Base-by-base conservation (phyloP, 2,888 invertebrate species). In the Dryomyza anilis region DNA sequence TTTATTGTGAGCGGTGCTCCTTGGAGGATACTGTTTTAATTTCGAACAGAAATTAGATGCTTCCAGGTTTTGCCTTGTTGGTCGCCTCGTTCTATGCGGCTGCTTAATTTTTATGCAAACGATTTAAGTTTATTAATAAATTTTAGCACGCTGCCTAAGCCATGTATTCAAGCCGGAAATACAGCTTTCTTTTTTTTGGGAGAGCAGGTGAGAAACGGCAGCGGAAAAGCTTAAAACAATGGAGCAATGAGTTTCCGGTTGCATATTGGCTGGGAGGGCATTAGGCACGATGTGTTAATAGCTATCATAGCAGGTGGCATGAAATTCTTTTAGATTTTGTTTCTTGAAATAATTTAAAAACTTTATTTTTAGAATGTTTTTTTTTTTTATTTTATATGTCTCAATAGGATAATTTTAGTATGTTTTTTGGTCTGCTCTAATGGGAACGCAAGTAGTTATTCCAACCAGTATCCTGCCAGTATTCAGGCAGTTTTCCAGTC, bases 51-150 rank as follows among this genome's bases (percentile, higher is more conserved):
- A 59, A 46, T 53, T 25, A 46, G 52, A 61, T 61, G 52, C 52
- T 53, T 46, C 36, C 27, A 6, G 36, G 33, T 52, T 16, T 43
- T 23, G 5, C 10, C 12, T 57, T 57, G 14, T 39, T 57, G 23
- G 21, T 39, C 19, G 4, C 21, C 57, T 58, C 14, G 8, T 57
- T 4, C 21, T 21, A 19, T 4, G n/a, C 25, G 25, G 21, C 56
- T 25, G 6, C 23, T 59, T 48, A 48, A 59, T 53, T 61, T 53
- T 25, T 19, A 53, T 61, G 39, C 61, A 61, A 55, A 55, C 33
- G 39, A 21, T 36, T 55, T 55, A 55, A 52, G 61, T 52, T 61
- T 61, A 61, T 61, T 61, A 61, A 61, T 61, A 61, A 61, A 61
- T 61, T 61, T 50, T 36, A 52, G 39, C 53, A 14, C 29, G 60